A percentile compares a stretch with the other conserved stretches of the same genome.
Conservation (phyloP, 2,113 vertebrate species). For the Hiodon tergisus region DNA sequence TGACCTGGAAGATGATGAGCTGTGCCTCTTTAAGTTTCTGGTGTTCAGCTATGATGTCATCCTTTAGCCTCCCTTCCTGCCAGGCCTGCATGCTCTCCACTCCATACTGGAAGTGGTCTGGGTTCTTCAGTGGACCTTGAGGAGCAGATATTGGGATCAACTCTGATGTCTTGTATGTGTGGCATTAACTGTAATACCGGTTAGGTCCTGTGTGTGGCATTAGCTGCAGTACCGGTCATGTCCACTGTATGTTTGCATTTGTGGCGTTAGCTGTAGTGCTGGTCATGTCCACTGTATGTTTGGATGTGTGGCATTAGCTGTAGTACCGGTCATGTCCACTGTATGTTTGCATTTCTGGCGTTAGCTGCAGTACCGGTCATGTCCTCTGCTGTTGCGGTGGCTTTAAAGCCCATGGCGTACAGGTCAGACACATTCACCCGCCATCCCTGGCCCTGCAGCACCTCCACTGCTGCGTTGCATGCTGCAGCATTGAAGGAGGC, state of each 20-base stretch:
- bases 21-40: slow-evolving; percentile 64
- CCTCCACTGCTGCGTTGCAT: slow-evolving; percentile 58
- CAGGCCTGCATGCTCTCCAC: slow-evolving; percentile 55
- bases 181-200: too few relatives aligned
- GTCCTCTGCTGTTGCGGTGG: slow-evolving; percentile 60
- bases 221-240: too few relatives aligned
- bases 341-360: background rate
- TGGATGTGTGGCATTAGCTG: background rate
- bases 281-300: background rate
- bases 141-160: background rate
- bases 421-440: slow-evolving; percentile 66
- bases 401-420: slow-evolving; percentile 69
- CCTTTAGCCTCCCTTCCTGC: slow-evolving; percentile 57
- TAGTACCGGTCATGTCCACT: too few relatives aligned
- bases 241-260: background rate
- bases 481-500: slow-evolving; percentile 71
- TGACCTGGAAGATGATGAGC: slow-evolving; percentile 73
- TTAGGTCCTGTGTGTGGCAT: too few relatives aligned
- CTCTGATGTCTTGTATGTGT: background rate
- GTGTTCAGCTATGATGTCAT: slow-evolving; percentile 65
- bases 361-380: slow-evolving; percentile 51
- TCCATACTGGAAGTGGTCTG: slow-evolving; percentile 57
- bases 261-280: too few relatives aligned
- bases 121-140: slow-evolving; percentile 54
- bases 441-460: slow-evolving; percentile 55